These are phyloP conservation scores for Stegodyphus mimosarum DNA, from an alignment of 1,140 invertebrate genomes.

Conservation along the genomic window DNA sequence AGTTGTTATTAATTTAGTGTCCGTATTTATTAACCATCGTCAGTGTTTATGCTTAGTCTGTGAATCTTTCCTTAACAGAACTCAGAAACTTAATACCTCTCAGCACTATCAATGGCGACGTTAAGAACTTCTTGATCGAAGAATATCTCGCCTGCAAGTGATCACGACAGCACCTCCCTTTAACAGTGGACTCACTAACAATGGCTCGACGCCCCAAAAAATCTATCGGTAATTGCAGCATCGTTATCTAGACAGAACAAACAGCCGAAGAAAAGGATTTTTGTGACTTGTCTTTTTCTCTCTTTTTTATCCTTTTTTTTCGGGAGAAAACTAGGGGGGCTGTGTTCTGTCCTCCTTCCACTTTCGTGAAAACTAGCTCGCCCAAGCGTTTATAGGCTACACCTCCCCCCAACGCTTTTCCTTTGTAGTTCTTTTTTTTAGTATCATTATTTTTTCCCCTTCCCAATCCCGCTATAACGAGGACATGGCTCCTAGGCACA, in stretches of 20 bases:
- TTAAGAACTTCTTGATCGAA: no score
- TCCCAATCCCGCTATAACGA: slow-evolving; percentile 50
- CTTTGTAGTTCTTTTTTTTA: slow-evolving; percentile 6
- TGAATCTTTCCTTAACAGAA: no score
- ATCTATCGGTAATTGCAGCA: slow-evolving; percentile 45
- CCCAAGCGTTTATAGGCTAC: slow-evolving; percentile 48
- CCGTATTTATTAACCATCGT: no score
- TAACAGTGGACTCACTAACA: slow-evolving; percentile 15
- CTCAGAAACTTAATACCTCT: no score
- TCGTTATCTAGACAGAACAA: slow-evolving; percentile 47
- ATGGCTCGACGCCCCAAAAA: slow-evolving; percentile 44
- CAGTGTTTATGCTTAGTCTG: no score
- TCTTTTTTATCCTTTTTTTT: not conserved
- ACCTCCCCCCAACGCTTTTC: not conserved
- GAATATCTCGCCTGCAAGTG: slow-evolving; percentile 27
- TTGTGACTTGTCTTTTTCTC: not conserved
- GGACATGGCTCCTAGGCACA: slow-evolving; percentile 40
- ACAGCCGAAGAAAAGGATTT: slow-evolving; percentile 23
- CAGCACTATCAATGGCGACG: no score
- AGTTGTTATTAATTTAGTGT: no score
- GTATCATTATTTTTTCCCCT: slow-evolving; percentile 25
- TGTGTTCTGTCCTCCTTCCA: no score
- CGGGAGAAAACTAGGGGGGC: not conserved
- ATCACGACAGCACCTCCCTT: not conserved
- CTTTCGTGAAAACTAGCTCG: slow-evolving; percentile 39